Evolutionary conservation across 2,888 invertebrate species (phyloP).

Genomic region (Mechanitis messenoides): DNA sequence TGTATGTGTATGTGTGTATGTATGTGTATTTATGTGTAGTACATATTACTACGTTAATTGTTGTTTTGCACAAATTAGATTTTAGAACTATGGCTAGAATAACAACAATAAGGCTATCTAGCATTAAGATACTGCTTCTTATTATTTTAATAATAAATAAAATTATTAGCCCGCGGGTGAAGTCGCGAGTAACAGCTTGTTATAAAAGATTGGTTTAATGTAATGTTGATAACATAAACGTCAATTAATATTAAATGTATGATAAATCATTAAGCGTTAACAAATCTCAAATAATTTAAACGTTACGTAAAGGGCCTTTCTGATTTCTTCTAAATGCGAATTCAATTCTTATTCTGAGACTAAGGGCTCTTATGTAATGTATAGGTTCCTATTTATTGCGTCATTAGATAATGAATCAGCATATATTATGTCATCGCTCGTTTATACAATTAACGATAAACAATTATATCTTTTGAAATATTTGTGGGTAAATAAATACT

Average conservation of each 20-base stretch:
- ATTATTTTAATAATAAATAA: too few relatives aligned
- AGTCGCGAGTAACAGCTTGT: too few relatives aligned
- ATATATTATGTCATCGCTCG: constrained; percentile 1
- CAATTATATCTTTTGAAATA: not conserved
- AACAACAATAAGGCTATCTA: too few relatives aligned
- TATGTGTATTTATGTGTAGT: too few relatives aligned
- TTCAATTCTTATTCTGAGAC: constrained; percentile 24
- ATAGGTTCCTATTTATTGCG: constrained; percentile 19
- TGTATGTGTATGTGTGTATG: too few relatives aligned
- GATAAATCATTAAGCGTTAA: constrained; percentile 3
- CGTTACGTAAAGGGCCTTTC: constrained; percentile 28
- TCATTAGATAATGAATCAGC: constrained; percentile 22
- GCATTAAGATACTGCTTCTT: too few relatives aligned
- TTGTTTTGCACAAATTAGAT: too few relatives aligned
- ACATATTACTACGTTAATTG: too few relatives aligned
- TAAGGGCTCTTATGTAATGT: constrained; percentile 27
- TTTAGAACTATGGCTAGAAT: too few relatives aligned
- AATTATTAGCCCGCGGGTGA: too few relatives aligned
- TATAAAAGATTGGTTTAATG: not conserved
- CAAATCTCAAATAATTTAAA: constrained; percentile 11
- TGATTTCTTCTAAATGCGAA: constrained; percentile 28
- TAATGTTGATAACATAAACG: not conserved
- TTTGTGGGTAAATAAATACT: not conserved
- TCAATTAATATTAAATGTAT: constrained; percentile 31
- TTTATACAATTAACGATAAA: not conserved